Percentiles rank a stretch among this genome's conserved stretches.
These are phyloP conservation scores for Delphinapterus leucas DNA, from an alignment of 2,113 vertebrate genomes.

Conservation along the genomic window DNA sequence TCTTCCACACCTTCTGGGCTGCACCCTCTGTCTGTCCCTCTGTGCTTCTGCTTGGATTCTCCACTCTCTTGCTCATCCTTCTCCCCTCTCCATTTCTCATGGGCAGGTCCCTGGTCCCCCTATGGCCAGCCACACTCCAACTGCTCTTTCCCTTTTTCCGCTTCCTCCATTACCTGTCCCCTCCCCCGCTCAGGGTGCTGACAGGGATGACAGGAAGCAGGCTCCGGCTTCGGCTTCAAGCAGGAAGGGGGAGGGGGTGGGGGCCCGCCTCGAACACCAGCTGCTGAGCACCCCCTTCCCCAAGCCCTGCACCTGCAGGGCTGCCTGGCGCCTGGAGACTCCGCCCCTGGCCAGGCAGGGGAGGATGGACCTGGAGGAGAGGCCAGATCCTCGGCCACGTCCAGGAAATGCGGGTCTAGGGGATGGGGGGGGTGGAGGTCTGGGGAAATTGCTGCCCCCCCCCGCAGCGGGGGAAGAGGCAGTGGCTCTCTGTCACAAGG, in stretches of 20 bases:
- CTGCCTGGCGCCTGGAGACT: slow-evolving; percentile 52
- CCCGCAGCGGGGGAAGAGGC: no score
- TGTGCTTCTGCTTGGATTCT: neutral
- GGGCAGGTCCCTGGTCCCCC: neutral
- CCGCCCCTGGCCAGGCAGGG: slow-evolving; percentile 22
- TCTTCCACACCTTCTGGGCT: neutral
- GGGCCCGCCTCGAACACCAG: slow-evolving; percentile 51
- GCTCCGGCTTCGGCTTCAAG: neutral
- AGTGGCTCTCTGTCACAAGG: neutral
- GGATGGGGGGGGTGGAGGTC: neutral
- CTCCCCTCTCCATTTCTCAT: neutral
- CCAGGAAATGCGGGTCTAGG: slow-evolving; percentile 23
- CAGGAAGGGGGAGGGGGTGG: neutral
- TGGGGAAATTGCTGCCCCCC: neutral
- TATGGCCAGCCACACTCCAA: fast-evolving
- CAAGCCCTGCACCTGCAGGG: slow-evolving; percentile 55
- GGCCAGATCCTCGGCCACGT: neutral
- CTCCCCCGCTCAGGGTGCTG: neutral
- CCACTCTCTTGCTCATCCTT: neutral
- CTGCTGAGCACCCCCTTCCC: neutral
- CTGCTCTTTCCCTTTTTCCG: neutral
- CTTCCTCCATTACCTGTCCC: slow-evolving; percentile 21
- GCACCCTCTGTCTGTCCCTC: neutral
- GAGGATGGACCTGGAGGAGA: neutral
- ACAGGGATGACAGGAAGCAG: slow-evolving; percentile 56